phyloP scores from a whole-genome alignment of 2,113 vertebrate genomes.

The Forbesichthys agassizii region DNA sequence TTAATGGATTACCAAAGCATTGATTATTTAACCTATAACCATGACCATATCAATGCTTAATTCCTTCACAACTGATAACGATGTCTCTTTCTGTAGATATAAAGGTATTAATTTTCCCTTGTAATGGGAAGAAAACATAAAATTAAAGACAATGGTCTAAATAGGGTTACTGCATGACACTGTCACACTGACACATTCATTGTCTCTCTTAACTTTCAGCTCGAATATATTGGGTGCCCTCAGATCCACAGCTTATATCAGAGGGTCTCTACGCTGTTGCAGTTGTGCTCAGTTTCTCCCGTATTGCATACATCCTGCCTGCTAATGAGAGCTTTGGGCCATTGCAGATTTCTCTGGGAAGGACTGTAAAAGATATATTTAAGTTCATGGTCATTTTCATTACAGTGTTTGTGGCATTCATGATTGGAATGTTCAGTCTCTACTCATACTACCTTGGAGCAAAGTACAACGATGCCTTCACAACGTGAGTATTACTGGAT shows the following conservation, averaged over 20 bases:
- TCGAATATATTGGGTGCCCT: conserved; percentile 90
- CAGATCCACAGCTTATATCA: conserved; percentile 94
- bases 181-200: neutral
- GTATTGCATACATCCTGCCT: conserved; percentile 94
- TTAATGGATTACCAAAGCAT: too few species aligned
- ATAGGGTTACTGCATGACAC: too few species aligned
- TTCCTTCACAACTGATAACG: too few species aligned
- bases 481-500: conserved; percentile 82
- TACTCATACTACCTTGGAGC: conserved; percentile 94
- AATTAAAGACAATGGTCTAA: too few species aligned
- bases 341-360: conserved; percentile 92
- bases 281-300: conserved; percentile 93
- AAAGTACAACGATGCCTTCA: conserved; percentile 93
- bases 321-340: conserved; percentile 97
- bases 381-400: conserved; percentile 98
- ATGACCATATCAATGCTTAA: too few species aligned
- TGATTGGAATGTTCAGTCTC: conserved; percentile 98
- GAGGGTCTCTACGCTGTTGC: conserved; percentile 97
- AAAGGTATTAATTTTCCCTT: too few species aligned
- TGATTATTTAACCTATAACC: too few species aligned
- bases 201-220: conserved; percentile 71
- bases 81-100: too few species aligned
- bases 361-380: conserved; percentile 96
- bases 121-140: too few species aligned
- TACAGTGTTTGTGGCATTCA: conserved; percentile 97